A percentile compares a stretch with the other conserved stretches of the same genome.
Conservation (phyloP, 2,888 invertebrate genomes). For the Taphrorychus bicolor region DNA sequence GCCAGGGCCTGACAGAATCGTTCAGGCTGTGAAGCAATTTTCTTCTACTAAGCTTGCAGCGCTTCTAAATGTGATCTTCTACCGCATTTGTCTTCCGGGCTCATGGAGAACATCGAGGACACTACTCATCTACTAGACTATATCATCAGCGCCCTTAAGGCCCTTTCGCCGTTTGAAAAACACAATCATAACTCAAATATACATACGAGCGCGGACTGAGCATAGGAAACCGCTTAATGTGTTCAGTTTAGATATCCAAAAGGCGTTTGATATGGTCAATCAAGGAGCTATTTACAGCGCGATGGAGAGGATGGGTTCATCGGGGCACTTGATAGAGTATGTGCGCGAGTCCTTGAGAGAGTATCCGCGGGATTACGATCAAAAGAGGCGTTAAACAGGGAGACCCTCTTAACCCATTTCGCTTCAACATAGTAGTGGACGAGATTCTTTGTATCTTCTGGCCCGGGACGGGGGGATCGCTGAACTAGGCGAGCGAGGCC, state of each 20-base stretch:
- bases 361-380: no score
- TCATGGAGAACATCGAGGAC: background rate
- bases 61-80: background rate
- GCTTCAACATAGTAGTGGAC: no score
- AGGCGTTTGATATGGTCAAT: no score
- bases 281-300: no score
- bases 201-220: background rate
- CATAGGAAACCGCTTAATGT: background rate
- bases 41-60: background rate
- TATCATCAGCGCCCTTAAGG: background rate
- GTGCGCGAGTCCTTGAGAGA: background rate
- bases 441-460: no score
- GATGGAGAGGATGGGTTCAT: no score
- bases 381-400: no score
- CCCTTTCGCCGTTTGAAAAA: background rate
- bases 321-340: no score
- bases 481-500: background rate
- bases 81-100: background rate
- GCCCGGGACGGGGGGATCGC: background rate
- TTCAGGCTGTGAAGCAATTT: background rate
- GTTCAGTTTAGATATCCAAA: no score
- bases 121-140: background rate
- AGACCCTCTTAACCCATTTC: no score
- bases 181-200: background rate
- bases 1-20: background rate